Evolutionary conservation across 2,888 invertebrate species (phyloP).

Genomic region (Rhyacophila evoluta): DNA sequence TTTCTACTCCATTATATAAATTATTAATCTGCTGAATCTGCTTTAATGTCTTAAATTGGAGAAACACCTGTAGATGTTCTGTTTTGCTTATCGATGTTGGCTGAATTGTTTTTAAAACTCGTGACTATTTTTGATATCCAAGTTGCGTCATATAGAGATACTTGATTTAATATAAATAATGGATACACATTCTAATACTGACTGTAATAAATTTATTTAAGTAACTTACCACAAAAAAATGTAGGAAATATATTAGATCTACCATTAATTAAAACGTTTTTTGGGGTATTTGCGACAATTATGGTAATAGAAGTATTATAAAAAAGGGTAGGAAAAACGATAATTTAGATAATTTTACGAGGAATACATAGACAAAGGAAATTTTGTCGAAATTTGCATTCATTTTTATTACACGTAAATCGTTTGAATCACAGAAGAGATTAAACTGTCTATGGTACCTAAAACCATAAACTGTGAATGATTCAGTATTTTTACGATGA

Average conservation of each 20-base stretch:
- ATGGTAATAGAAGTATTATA: no score
- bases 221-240: slow-evolving; percentile 5
- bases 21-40: no score
- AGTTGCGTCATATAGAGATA: not conserved
- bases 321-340: no score
- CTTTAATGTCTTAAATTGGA: no score
- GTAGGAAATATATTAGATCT: not conserved
- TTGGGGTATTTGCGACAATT: not conserved
- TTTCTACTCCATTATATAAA: no score
- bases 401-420: no score
- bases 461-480: not conserved
- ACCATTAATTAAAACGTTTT: not conserved
- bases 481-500: not conserved
- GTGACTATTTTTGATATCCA: not conserved
- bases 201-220: slow-evolving; percentile 6
- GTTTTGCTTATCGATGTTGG: no score
- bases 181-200: not conserved
- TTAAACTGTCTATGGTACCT: not conserved
- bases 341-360: no score
- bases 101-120: no score
- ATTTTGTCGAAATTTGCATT: not conserved
- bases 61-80: no score
- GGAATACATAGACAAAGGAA: not conserved
- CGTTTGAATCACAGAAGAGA: not conserved
- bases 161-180: not conserved